These are phyloP conservation scores for Corythornis vintsioides DNA, from an alignment of 2,113 vertebrate species.

Conservation along the genomic window DNA sequence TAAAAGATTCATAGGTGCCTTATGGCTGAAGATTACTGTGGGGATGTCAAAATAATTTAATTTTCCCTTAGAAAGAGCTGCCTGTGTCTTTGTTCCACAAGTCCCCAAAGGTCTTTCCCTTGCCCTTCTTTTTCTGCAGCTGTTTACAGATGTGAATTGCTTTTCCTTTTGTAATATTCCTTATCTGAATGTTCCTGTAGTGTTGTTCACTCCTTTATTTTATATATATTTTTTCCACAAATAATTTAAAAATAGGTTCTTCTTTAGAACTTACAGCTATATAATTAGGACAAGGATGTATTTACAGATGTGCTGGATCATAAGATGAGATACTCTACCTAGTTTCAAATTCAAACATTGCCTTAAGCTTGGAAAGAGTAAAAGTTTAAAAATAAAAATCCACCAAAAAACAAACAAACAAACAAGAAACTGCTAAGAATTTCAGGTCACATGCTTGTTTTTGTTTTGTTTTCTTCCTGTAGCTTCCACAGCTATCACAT, in stretches of 20 bases:
- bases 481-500: slow-evolving; percentile 81
- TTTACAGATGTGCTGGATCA: background rate
- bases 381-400: background rate
- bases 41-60: background rate
- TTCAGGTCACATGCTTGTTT: background rate
- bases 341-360: background rate
- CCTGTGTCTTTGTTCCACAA: background rate
- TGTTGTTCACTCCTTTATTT: no score
- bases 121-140: background rate
- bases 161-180: background rate
- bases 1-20: background rate
- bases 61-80: background rate
- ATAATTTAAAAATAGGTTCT: background rate
- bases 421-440: background rate
- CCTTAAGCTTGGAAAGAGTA: background rate
- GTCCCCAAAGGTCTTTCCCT: background rate
- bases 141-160: background rate
- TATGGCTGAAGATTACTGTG: background rate
- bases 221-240: background rate
- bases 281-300: background rate
- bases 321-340: background rate
- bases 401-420: no score
- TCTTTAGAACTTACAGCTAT: background rate
- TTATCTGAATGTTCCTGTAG: background rate
- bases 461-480: background rate